phyloP scores from a whole-genome alignment of 2,113 vertebrate species.

The Collichthys lucidus region DNA sequence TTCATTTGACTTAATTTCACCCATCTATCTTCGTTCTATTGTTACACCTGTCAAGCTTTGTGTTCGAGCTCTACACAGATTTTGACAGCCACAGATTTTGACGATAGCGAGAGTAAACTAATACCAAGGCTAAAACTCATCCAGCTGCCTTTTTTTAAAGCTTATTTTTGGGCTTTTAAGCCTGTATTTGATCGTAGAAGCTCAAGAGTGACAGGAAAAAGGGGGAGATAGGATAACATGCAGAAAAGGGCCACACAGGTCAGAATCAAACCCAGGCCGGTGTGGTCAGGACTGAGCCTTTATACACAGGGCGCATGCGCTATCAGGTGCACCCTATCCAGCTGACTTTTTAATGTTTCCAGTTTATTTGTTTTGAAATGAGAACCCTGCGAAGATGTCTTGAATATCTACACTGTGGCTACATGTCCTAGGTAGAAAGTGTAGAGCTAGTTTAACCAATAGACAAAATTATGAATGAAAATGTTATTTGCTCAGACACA shows the following conservation, averaged over 20 bases:
- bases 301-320: too few relatives aligned
- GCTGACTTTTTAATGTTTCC: not conserved
- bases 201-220: too few relatives aligned
- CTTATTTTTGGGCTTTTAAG: too few relatives aligned
- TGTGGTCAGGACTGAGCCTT: too few relatives aligned
- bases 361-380: not conserved
- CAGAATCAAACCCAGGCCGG: too few relatives aligned
- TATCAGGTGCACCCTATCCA: too few relatives aligned
- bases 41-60: too few relatives aligned
- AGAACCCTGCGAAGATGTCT: not conserved
- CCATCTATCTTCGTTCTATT: not conserved
- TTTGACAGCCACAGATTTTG: not conserved
- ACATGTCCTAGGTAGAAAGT: not conserved
- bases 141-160: not conserved
- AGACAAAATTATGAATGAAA: not conserved
- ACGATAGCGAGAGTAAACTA: not conserved
- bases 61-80: not conserved
- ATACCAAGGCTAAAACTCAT: not conserved
- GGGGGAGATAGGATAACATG: too few relatives aligned
- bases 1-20: not conserved
- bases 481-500: not conserved
- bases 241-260: too few relatives aligned
- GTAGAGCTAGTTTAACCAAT: too few relatives aligned
- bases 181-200: too few relatives aligned
- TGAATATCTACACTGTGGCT: too few relatives aligned